phyloP scores from a whole-genome alignment of 2,888 invertebrate genomes.

The Leucozona laternaria region DNA sequence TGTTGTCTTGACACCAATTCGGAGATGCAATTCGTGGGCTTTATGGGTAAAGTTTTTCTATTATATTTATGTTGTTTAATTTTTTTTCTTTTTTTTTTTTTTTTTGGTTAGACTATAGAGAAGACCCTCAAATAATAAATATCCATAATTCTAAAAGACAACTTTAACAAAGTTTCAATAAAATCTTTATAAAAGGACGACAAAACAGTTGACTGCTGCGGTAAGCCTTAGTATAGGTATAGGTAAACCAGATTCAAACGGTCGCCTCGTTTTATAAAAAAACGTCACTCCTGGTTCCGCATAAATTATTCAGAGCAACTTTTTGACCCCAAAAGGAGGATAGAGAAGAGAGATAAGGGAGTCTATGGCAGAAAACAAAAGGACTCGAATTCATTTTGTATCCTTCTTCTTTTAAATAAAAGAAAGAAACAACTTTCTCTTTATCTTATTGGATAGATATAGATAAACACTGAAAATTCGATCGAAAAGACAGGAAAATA shows the following conservation, averaged over 20 bases:
- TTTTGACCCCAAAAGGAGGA: background rate
- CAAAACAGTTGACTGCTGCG: conserved; percentile 59
- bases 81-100: background rate
- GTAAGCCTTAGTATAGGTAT: conserved; percentile 32
- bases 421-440: conserved; percentile 17
- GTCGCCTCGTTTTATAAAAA: background rate
- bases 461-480: conserved; percentile 56
- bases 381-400: conserved; percentile 16
- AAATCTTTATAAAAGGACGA: conserved; percentile 17
- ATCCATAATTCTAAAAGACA: conserved; percentile 67
- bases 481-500: conserved; percentile 39
- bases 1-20: conserved; percentile 60
- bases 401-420: conserved; percentile 55
- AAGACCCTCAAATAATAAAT: conserved; percentile 52
- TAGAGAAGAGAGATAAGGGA: too few species aligned
- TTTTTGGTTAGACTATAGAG: background rate
- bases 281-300: conserved; percentile 45
- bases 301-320: conserved; percentile 71
- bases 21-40: conserved; percentile 39
- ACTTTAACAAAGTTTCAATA: conserved; percentile 64
- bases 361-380: conserved; percentile 26
- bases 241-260: conserved; percentile 15
- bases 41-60: conserved; percentile 48
- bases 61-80: conserved; percentile 24
- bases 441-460: conserved; percentile 64